phyloP scores from a whole-genome alignment of 2,888 invertebrate species.

The Physocephala rufipes region DNA sequence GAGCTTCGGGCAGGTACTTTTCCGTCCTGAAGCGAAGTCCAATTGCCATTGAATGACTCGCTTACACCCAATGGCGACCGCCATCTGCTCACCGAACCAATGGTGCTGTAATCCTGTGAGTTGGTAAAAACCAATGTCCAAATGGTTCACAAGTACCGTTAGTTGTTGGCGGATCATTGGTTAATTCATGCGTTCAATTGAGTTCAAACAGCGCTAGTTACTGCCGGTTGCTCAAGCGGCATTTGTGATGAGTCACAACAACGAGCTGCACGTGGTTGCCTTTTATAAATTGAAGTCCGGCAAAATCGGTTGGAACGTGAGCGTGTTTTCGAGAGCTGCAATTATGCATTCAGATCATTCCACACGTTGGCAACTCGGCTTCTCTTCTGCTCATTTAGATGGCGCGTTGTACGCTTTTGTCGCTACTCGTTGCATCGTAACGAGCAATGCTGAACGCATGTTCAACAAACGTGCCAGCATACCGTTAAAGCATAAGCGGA shows the following conservation, averaged over 20 bases:
- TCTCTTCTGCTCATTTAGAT: background rate
- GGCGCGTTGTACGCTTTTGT: background rate
- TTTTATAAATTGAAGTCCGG: background rate
- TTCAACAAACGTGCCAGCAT: background rate
- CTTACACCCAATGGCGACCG: background rate
- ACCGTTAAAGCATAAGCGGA: background rate
- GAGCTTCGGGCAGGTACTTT: background rate
- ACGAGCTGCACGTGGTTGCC: background rate
- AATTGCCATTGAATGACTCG: too few species aligned
- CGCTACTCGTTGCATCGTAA: too few species aligned
- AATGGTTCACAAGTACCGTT: background rate
- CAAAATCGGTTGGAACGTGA: too few species aligned
- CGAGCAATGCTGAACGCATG: too few species aligned
- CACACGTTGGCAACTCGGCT: constrained; percentile 14
- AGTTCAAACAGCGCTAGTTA: constrained; percentile 3
- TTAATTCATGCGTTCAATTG: constrained; percentile 28
- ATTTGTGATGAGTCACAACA: constrained; percentile 3
- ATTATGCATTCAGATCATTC: constrained; percentile 12
- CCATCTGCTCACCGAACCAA: background rate
- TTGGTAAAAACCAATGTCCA: background rate
- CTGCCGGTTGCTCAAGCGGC: background rate
- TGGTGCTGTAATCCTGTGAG: background rate
- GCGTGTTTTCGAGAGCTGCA: background rate
- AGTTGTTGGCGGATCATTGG: background rate
- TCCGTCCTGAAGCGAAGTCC: too few species aligned